phyloP scores from a whole-genome alignment of 2,113 vertebrate genomes.

The Psophia crepitans region DNA sequence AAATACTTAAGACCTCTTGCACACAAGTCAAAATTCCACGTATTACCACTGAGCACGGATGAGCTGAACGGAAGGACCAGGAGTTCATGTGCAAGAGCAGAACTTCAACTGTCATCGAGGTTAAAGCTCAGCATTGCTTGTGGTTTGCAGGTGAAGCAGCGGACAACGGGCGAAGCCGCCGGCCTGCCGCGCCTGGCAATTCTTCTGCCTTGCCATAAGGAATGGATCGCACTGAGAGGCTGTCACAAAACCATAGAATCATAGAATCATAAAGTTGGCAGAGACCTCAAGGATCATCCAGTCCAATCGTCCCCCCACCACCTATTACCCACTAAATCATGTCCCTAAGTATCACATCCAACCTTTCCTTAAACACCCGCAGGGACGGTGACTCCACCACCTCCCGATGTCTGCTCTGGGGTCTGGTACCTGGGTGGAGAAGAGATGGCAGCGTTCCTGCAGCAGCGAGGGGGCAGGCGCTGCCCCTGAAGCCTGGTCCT shows the following conservation, averaged over 20 bases:
- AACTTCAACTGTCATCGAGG: not conserved
- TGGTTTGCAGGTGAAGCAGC: not conserved
- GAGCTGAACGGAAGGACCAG: not conserved
- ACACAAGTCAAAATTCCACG: not conserved
- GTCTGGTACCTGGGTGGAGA: not conserved
- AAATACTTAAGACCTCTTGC: not conserved
- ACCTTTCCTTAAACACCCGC: too few species aligned
- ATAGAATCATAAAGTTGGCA: too few species aligned
- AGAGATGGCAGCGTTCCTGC: not conserved
- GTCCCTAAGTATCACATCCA: too few species aligned
- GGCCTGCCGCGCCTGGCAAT: not conserved
- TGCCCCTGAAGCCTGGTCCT: not conserved
- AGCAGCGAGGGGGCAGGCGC: rapidly evolving
- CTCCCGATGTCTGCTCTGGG: not conserved
- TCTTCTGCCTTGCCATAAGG: too few species aligned
- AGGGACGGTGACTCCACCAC: too few species aligned
- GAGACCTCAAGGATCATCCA: too few species aligned
- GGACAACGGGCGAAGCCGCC: not conserved
- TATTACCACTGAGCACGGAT: not conserved
- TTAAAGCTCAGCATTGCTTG: not conserved
- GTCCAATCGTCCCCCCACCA: too few species aligned
- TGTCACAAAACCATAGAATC: not conserved
- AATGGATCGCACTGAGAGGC: rapidly evolving
- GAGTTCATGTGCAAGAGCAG: not conserved
- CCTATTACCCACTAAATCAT: too few species aligned